Percentiles rank a stretch among this genome's conserved stretches.
Evolutionary conservation across 1,140 invertebrate genomes (phyloP).

Genomic region (Drosophila grimshawi): DNA sequence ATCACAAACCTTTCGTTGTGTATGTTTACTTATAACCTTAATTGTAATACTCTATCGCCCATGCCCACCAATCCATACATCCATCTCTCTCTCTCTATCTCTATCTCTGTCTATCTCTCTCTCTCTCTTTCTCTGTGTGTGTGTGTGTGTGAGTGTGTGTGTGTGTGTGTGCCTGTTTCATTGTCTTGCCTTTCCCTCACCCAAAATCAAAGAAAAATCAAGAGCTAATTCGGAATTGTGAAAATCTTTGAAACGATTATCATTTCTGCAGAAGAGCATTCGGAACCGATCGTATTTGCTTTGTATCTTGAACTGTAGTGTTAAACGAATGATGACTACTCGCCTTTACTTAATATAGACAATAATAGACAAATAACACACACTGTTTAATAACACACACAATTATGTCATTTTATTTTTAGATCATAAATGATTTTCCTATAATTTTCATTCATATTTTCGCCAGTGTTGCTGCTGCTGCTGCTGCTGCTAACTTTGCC

Average conservation of each 20-base stretch:
- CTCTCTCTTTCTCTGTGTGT: conserved; percentile 35
- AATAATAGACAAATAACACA: conserved; percentile 36
- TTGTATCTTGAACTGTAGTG: conserved; percentile 73
- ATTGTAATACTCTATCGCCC: conserved; percentile 46
- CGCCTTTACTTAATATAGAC: conserved; percentile 12
- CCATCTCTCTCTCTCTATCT: conserved; percentile 47
- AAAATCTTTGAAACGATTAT: conserved; percentile 41
- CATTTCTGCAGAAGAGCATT: conserved; percentile 43
- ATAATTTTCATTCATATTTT: conserved; percentile 61
- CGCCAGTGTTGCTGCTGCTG: conserved; percentile 24
- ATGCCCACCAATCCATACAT: conserved; percentile 60
- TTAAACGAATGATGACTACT: conserved; percentile 51
- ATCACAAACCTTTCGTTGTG: conserved; percentile 41
- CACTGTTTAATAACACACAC: conserved; percentile 27
- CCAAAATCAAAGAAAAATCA: conserved; percentile 31
- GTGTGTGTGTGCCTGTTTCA: conserved; percentile 29
- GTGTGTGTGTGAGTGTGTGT: neutral
- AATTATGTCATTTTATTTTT: conserved; percentile 4
- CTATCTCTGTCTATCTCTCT: conserved; percentile 26
- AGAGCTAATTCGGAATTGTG: conserved; percentile 78
- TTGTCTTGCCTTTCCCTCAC: conserved; percentile 49
- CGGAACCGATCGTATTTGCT: conserved; percentile 67
- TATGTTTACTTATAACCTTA: conserved; percentile 47
- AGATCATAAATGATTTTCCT: conserved; percentile 22
- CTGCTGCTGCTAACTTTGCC: conserved; percentile 34